These are phyloP conservation scores for Andrena trimmerana DNA, from an alignment of 2,888 invertebrate genomes.

Conservation along the genomic window DNA sequence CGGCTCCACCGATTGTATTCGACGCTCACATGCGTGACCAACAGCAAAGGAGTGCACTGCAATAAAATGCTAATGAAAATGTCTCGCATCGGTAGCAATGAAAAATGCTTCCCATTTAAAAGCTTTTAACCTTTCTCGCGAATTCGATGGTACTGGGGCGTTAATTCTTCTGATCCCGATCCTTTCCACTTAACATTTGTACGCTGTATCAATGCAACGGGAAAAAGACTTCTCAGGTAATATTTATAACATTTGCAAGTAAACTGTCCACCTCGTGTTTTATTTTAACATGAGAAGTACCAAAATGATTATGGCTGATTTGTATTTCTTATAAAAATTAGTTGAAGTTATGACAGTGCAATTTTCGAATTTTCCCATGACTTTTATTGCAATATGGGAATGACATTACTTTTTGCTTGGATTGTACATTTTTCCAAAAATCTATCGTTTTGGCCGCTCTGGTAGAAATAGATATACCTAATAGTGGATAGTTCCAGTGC, in stretches of 20 bases:
- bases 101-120: conserved; percentile 9
- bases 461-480: too few relatives aligned
- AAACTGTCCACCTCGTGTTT: neutral
- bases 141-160: neutral
- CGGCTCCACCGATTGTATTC: conserved; percentile 24
- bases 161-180: conserved; percentile 3
- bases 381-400: too few relatives aligned
- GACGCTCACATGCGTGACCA: conserved; percentile 15
- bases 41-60: conserved; percentile 6
- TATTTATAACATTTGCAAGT: too few relatives aligned
- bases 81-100: conserved; percentile 1
- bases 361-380: too few relatives aligned
- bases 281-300: neutral
- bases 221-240: neutral
- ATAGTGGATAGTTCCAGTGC: too few relatives aligned
- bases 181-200: neutral
- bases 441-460: too few relatives aligned
- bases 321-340: too few relatives aligned
- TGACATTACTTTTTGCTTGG: too few relatives aligned
- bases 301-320: too few relatives aligned
- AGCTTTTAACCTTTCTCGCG: conserved; percentile 14
- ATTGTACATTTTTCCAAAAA: too few relatives aligned
- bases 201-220: neutral
- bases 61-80: conserved; percentile 45
- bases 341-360: too few relatives aligned